Conservation (phyloP, 2,888 invertebrate species). For the Cataglyphis livida region DNA sequence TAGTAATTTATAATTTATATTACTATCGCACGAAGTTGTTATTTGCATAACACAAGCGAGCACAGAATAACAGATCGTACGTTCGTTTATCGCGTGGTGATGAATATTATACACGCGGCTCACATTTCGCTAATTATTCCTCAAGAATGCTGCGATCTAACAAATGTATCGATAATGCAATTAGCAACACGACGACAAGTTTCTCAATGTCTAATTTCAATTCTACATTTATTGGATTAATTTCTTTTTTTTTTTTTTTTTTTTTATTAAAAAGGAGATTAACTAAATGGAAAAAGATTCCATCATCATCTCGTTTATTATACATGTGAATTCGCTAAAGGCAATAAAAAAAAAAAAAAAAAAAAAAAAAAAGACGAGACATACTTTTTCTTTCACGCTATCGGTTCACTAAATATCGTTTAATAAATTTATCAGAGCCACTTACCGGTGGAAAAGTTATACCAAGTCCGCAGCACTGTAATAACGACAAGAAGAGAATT, state of each 20-base stretch:
- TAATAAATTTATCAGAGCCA: conserved; percentile 19
- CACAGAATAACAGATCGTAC: not conserved
- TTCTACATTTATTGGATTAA: not conserved
- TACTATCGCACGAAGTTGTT: not conserved
- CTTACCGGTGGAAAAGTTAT: conserved; percentile 69
- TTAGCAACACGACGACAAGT: not conserved
- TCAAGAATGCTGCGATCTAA: not conserved
- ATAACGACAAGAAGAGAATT: conserved; percentile 44
- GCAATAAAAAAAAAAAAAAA: not conserved
- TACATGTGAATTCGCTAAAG: not conserved
- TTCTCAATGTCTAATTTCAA: not conserved
- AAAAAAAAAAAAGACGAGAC: not conserved
- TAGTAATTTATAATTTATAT: not conserved
- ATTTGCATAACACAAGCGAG: not conserved
- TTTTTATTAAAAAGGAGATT: not conserved
- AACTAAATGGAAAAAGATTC: not conserved
- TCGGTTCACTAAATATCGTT: not conserved
- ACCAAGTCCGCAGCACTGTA: conserved; percentile 73
- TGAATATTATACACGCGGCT: too few relatives aligned
- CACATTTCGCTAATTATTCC: not conserved
- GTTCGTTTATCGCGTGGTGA: not conserved
- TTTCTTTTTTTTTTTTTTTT: not conserved
- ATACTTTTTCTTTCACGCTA: not conserved
- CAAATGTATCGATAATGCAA: not conserved
- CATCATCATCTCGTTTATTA: not conserved